Evolutionary conservation across 2,888 invertebrate species (phyloP).

Genomic region (Apamea crenata): DNA sequence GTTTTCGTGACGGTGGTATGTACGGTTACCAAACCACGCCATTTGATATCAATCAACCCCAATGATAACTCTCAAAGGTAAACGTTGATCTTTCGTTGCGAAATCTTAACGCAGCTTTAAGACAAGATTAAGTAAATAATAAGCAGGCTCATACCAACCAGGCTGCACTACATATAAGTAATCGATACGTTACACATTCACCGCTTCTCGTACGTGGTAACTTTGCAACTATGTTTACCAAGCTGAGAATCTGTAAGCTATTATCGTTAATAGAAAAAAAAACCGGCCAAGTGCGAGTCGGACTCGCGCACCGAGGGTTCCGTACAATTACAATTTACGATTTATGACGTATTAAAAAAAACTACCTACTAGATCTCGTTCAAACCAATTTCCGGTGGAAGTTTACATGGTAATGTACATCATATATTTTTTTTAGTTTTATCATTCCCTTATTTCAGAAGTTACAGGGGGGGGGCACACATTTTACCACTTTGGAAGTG

Average conservation of each 20-base stretch:
- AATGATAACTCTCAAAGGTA: background rate
- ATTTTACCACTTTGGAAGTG: too few species aligned
- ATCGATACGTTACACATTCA: background rate
- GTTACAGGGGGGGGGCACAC: too few species aligned
- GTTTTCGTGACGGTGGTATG: background rate
- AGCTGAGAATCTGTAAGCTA: background rate
- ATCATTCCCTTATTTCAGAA: too few species aligned
- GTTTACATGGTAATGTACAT: too few species aligned
- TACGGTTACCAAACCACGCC: background rate
- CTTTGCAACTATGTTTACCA: background rate
- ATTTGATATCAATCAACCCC: background rate
- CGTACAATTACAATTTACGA: too few species aligned
- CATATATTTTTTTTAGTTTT: too few species aligned
- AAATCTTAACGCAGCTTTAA: slow-evolving; percentile 7
- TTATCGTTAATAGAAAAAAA: too few species aligned
- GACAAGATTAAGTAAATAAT: background rate
- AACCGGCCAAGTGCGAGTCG: too few species aligned
- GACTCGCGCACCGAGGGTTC: too few species aligned
- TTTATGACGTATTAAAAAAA: too few species aligned
- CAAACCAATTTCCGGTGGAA: too few species aligned
- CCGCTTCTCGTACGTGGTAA: background rate
- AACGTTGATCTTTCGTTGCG: background rate
- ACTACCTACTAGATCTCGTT: too few species aligned
- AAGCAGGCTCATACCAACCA: background rate
- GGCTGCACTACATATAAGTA: background rate